Conservation (phyloP, 1,140 invertebrate species). For the Heliconius eleuchia region DNA sequence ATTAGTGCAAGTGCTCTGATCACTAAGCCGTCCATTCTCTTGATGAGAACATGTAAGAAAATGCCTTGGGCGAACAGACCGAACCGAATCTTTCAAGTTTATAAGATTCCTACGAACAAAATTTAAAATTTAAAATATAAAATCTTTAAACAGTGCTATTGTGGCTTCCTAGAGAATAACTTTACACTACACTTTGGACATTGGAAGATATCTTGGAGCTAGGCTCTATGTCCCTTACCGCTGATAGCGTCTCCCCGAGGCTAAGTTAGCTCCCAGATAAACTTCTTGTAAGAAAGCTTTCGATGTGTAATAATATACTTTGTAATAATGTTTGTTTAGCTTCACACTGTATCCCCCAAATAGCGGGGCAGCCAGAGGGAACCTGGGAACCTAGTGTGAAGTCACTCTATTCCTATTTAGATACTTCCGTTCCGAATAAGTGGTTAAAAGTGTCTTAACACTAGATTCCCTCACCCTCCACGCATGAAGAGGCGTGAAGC, state of each 20-base stretch:
- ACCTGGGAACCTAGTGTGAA: background rate
- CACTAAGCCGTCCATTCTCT: no score
- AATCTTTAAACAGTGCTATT: conserved; percentile 3
- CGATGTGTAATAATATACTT: background rate
- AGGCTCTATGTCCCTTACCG: background rate
- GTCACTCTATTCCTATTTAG: background rate
- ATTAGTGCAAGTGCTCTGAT: no score
- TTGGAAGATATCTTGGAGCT: conserved; percentile 1
- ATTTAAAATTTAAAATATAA: background rate
- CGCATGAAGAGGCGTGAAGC: background rate
- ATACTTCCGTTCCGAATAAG: background rate
- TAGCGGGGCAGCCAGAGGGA: background rate
- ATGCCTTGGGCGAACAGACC: no score
- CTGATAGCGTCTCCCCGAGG: background rate
- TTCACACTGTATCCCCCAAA: background rate
- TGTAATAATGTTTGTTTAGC: background rate
- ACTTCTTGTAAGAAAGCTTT: background rate
- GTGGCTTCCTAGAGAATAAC: background rate
- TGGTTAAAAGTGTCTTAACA: no score
- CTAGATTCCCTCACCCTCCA: no score
- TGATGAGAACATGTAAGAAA: no score
- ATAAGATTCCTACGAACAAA: no score
- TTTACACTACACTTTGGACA: background rate
- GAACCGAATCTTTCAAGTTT: no score
- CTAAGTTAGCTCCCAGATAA: background rate